Conservation (phyloP, 1,140 invertebrate species). For the Anastrepha obliqua region DNA sequence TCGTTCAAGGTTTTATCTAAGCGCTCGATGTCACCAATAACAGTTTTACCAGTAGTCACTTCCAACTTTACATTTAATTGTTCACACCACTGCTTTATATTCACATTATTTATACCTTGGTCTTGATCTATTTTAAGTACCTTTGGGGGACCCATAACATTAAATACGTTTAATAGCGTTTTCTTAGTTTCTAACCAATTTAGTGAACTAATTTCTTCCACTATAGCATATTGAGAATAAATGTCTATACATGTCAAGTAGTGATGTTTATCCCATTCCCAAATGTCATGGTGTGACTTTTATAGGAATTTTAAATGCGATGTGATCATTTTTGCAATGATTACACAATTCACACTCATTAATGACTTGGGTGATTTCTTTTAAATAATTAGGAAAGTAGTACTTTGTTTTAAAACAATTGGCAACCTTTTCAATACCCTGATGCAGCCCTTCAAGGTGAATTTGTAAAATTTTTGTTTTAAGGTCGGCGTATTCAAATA, state of each 20-base stretch:
- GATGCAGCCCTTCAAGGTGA: too few species aligned
- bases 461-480: too few species aligned
- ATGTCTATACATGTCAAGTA: constrained; percentile 9
- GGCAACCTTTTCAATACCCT: too few species aligned
- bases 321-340: constrained; percentile 43
- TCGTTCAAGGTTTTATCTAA: neutral
- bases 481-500: too few species aligned
- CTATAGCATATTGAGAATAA: constrained; percentile 22
- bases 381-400: too few species aligned
- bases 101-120: constrained; percentile 32
- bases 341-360: constrained; percentile 43
- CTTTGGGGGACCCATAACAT: neutral
- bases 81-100: constrained; percentile 47
- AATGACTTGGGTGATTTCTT: neutral
- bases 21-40: neutral
- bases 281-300: constrained; percentile 2
- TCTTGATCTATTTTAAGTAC: constrained; percentile 15
- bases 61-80: constrained; percentile 19
- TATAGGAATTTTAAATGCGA: neutral
- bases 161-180: neutral
- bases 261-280: constrained; percentile 21
- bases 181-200: neutral
- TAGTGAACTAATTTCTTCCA: neutral
- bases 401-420: too few species aligned
- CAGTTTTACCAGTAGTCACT: constrained; percentile 26